Evolutionary conservation across 1,140 invertebrate genomes (phyloP).

Genomic region (Drosophila nigrodunni): DNA sequence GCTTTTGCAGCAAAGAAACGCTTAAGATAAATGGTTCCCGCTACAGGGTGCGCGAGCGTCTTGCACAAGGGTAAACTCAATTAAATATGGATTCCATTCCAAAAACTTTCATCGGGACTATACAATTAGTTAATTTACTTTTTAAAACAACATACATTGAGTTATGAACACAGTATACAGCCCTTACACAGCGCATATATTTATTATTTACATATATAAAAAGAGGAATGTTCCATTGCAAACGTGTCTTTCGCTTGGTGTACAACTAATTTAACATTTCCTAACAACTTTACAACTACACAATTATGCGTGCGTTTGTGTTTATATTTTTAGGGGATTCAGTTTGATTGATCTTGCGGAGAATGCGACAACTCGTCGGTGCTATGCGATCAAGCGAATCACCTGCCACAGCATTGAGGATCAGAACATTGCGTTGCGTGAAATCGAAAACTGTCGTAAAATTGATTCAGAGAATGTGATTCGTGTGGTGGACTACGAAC

Average conservation of each 20-base stretch:
- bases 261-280: not conserved
- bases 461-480: constrained; percentile 92
- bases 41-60: constrained; percentile 89
- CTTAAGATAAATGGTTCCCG: constrained; percentile 89
- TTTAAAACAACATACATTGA: not conserved
- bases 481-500: constrained; percentile 89
- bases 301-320: constrained; percentile 15
- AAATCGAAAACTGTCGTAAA: constrained; percentile 91
- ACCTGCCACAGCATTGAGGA: constrained; percentile 92
- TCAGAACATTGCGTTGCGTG: constrained; percentile 89
- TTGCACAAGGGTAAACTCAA: constrained; percentile 91
- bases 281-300: not conserved
- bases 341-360: constrained; percentile 93
- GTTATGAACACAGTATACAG: no score
- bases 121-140: not conserved
- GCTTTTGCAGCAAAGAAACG: constrained; percentile 91
- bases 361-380: constrained; percentile 89
- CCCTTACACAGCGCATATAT: no score
- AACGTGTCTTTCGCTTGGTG: not conserved
- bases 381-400: constrained; percentile 93
- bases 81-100: not conserved
- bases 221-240: not conserved
- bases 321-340: constrained; percentile 88
- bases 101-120: not conserved
- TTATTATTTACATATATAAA: no score